Evolutionary conservation across 2,797 vertebrate genomes (phyloP).

Genomic region (Podarcis siculus): DNA sequence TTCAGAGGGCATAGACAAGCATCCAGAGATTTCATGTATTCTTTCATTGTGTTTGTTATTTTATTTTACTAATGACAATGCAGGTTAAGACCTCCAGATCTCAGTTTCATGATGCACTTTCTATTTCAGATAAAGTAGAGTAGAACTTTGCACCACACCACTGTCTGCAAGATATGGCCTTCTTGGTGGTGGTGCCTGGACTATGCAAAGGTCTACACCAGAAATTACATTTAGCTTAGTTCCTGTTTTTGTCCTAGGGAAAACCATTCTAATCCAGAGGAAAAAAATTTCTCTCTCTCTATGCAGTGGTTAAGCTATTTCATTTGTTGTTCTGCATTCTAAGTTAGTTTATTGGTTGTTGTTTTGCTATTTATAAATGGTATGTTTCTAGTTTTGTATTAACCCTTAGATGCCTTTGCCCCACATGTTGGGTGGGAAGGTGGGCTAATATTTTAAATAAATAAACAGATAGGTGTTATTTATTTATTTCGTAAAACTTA

Average conservation of each 20-base stretch:
- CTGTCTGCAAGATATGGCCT: neutral
- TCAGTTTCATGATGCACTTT: conserved; percentile 23
- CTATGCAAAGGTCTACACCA: neutral
- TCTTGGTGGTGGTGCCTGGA: too few relatives aligned
- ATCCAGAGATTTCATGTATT: conserved; percentile 24
- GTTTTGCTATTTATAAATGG: neutral
- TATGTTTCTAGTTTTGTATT: neutral
- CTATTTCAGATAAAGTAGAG: conserved; percentile 21
- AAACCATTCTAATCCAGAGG: neutral
- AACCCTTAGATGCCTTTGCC: neutral
- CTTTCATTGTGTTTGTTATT: conserved; percentile 48
- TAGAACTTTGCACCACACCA: conserved; percentile 13
- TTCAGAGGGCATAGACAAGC: neutral
- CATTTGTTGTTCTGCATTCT: neutral
- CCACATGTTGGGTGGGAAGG: neutral
- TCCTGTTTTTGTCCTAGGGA: neutral
- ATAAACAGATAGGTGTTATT: neutral
- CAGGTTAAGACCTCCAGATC: conserved; percentile 18
- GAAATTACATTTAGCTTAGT: neutral
- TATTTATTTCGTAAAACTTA: too few relatives aligned
- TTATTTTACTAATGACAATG: conserved; percentile 37
- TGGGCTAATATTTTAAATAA: neutral
- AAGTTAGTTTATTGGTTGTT: neutral
- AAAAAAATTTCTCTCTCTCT: neutral
- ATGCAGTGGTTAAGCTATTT: neutral